A percentile compares a stretch with the other conserved stretches of the same genome.
Conservation (phyloP, 2,797 vertebrate species). For the Platalea minor region DNA sequence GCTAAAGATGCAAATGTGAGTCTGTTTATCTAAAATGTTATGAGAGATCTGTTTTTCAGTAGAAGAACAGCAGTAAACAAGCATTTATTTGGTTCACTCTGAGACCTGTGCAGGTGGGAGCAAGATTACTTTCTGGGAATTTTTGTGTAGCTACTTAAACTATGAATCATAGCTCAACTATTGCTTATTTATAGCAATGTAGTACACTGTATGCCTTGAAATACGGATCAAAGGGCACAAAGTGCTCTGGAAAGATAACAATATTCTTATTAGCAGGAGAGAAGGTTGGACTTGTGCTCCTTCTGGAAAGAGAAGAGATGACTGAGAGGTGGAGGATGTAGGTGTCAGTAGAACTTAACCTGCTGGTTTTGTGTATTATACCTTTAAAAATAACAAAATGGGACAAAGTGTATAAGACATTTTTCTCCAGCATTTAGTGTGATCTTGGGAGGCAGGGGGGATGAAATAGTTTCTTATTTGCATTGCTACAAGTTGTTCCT, state of each 20-base stretch:
- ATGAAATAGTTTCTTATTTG: neutral
- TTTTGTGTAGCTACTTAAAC: neutral
- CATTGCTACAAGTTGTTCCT: neutral
- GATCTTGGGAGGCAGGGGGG: fast-evolving
- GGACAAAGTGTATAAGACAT: fast-evolving
- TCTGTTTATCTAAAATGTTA: neutral
- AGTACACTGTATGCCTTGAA: neutral
- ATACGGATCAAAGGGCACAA: neutral
- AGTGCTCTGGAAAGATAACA: neutral
- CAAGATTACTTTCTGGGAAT: neutral
- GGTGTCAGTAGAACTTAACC: neutral
- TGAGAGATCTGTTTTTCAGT: neutral
- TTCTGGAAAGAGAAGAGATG: neutral
- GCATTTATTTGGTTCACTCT: neutral
- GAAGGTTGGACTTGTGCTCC: neutral
- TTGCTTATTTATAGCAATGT: neutral
- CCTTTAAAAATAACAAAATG: neutral
- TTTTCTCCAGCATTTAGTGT: neutral
- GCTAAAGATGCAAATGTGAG: neutral
- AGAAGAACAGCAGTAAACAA: neutral
- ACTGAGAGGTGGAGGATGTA: neutral
- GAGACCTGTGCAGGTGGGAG: neutral
- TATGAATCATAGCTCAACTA: neutral
- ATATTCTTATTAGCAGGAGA: neutral
- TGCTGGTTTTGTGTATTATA: neutral